A percentile compares a stretch with the other conserved stretches of the same genome.
Evolutionary conservation across 92 coral and sea anemone genomes (phyloP).

Genomic region (Porites evermanni): DNA sequence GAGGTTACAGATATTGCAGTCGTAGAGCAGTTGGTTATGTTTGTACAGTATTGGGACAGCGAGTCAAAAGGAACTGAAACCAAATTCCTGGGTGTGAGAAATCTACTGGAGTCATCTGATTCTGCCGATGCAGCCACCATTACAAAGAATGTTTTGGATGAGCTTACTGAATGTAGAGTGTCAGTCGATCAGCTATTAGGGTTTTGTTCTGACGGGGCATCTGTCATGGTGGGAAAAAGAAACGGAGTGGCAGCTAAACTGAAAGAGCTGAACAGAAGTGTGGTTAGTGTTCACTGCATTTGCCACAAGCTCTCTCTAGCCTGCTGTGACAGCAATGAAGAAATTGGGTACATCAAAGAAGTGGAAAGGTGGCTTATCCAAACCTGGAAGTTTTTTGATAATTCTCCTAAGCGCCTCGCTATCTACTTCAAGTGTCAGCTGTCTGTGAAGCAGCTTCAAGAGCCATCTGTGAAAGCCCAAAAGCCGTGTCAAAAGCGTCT

Average conservation of each 20-base stretch:
- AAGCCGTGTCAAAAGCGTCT: conserved; percentile 16
- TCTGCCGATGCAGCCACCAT: conserved; percentile 47
- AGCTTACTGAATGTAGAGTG: conserved; percentile 30
- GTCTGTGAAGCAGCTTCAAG: conserved; percentile 33
- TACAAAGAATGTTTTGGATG: conserved; percentile 37
- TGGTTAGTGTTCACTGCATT: conserved; percentile 30
- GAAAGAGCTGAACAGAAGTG: conserved; percentile 7
- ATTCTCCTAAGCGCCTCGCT: conserved; percentile 44
- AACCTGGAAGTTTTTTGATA: conserved; percentile 45
- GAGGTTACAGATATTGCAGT: conserved; percentile 39
- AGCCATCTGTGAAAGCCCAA: conserved; percentile 27
- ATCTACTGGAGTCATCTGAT: conserved; percentile 36
- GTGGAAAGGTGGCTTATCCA: conserved; percentile 53
- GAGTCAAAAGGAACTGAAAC: conserved; percentile 4
- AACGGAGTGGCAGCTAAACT: conserved; percentile 44
- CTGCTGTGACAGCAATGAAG: conserved; percentile 44
- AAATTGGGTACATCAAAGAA: conserved; percentile 40
- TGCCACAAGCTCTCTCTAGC: conserved; percentile 49
- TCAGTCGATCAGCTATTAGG: conserved; percentile 21
- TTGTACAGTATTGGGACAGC: conserved; percentile 40
- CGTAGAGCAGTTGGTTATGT: conserved; percentile 34
- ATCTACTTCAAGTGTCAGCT: conserved; percentile 32
- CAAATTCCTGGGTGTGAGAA: conserved; percentile 7
- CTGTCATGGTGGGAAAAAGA: conserved; percentile 32
- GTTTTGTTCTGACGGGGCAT: conserved; percentile 20